Evolutionary conservation across 2,888 invertebrate genomes (phyloP).

Genomic region (Lasioglossum villosulum): DNA sequence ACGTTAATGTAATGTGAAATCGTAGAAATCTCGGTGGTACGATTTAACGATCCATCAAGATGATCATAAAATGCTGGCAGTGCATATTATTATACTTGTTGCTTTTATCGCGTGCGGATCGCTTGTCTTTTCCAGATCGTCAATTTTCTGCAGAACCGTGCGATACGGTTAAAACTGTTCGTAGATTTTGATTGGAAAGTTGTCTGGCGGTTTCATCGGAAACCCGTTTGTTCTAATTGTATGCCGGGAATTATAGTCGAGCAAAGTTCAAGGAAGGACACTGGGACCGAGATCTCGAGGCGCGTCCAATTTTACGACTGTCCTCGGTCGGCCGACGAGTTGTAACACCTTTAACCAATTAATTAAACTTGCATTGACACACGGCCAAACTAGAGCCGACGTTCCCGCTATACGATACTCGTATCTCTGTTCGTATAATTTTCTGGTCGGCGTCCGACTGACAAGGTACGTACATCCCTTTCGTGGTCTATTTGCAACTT

Average conservation of each 20-base stretch:
- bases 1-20: neutral
- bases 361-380: conserved; percentile 59
- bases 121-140: neutral
- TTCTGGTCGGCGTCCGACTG: conserved; percentile 16
- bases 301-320: conserved; percentile 46
- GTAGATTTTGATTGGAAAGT: neutral
- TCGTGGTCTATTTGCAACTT: conserved; percentile 26
- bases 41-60: conserved; percentile 3
- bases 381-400: conserved; percentile 48
- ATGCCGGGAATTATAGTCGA: neutral
- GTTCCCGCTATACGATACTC: neutral
- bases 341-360: conserved; percentile 47
- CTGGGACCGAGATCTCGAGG: neutral
- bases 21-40: conserved; percentile 8
- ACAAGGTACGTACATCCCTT: conserved; percentile 30
- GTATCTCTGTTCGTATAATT: conserved; percentile 40
- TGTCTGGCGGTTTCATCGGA: neutral
- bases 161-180: too few relatives aligned
- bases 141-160: neutral
- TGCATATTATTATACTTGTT: neutral
- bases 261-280: conserved; percentile 31
- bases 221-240: conserved; percentile 11
- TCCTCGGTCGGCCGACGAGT: conserved; percentile 19
- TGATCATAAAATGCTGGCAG: neutral
- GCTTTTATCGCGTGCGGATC: neutral